Percentiles rank a stretch among this genome's conserved stretches.
These are phyloP conservation scores for Sylvicapra grimmia DNA, from an alignment of 2,113 vertebrate species.

Conservation along the genomic window DNA sequence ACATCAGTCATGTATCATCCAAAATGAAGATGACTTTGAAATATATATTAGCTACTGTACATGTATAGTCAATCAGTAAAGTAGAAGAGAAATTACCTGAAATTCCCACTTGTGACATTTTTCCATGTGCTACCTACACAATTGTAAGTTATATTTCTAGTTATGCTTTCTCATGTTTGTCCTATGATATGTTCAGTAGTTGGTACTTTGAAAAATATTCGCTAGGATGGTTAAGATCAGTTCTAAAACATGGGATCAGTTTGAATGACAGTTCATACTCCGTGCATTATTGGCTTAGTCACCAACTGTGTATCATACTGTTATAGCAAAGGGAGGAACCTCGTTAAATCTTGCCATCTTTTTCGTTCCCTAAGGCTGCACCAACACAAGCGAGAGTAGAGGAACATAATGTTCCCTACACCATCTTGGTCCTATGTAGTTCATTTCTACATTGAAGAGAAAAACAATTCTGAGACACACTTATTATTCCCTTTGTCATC, in stretches of 20 bases:
- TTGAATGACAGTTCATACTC: neutral
- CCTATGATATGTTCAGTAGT: neutral
- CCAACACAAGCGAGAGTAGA: neutral
- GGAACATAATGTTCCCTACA: neutral
- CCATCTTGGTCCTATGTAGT: neutral
- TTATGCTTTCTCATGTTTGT: neutral
- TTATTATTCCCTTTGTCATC: neutral
- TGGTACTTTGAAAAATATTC: neutral
- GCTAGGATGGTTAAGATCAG: neutral
- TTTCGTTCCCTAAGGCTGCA: neutral
- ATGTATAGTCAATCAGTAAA: slow-evolving; percentile 60
- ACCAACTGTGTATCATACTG: neutral
- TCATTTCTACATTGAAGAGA: slow-evolving; percentile 14
- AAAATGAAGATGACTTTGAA: slow-evolving; percentile 63
- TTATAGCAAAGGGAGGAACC: neutral
- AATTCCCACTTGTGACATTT: slow-evolving; percentile 13
- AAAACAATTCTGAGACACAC: neutral
- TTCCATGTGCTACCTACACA: neutral
- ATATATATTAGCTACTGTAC: slow-evolving; percentile 65
- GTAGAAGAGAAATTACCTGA: slow-evolving; percentile 26
- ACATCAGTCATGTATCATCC: slow-evolving; percentile 27
- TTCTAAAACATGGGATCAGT: neutral
- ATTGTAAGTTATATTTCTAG: neutral
- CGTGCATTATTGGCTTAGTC: neutral
- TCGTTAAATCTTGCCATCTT: neutral